A percentile compares a stretch with the other conserved stretches of the same genome.
phyloP scores from a whole-genome alignment of 2,113 vertebrate genomes.

The Barbus barbus region DNA sequence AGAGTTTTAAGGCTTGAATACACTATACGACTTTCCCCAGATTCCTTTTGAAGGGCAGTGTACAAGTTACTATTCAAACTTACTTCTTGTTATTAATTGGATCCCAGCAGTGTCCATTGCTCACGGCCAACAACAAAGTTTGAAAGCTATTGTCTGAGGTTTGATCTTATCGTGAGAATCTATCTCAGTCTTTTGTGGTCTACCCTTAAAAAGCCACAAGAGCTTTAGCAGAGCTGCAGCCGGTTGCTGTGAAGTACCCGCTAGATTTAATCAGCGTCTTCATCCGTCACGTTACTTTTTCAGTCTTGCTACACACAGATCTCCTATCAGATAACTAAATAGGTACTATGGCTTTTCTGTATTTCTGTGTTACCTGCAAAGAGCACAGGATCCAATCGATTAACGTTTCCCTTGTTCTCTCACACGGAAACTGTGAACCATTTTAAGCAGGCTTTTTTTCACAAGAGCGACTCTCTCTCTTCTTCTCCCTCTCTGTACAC shows the following conservation, averaged over 20 bases:
- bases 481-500: conserved; percentile 6
- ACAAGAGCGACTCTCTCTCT: neutral
- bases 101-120: neutral
- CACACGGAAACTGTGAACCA: conserved; percentile 14
- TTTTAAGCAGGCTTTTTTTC: conserved; percentile 23
- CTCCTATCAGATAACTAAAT: conserved; percentile 42
- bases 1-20: neutral
- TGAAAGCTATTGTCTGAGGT: neutral
- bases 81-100: neutral
- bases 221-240: conserved; percentile 32
- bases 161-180: conserved; percentile 16
- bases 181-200: conserved; percentile 10
- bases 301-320: conserved; percentile 33
- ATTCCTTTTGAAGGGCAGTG: no score
- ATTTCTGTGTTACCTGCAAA: neutral
- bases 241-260: conserved; percentile 3
- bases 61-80: neutral
- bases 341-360: conserved; percentile 12
- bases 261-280: conserved; percentile 51
- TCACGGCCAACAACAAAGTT: neutral
- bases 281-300: conserved; percentile 38
- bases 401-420: conserved; percentile 1
- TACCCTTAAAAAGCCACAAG: conserved; percentile 37
- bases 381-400: neutral
- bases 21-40: no score